Conservation (phyloP, 1,140 invertebrate genomes). For the Musca vetustissima region DNA sequence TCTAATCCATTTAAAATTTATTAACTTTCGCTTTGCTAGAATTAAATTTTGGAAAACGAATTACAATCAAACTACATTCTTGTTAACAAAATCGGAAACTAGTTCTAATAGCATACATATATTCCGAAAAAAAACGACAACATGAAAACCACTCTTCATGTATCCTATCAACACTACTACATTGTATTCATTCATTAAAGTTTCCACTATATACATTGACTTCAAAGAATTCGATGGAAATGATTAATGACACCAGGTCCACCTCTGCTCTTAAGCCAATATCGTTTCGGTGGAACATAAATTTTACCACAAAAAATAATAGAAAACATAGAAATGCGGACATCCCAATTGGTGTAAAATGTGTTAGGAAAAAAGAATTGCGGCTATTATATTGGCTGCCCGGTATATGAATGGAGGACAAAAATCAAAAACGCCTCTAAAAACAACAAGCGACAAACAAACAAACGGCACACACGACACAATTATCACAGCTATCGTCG, state of each 20-base stretch:
- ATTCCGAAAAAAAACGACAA: no score
- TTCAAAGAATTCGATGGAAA: neutral
- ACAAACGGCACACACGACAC: neutral
- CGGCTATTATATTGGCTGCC: neutral
- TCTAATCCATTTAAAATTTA: no score
- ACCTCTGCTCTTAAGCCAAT: neutral
- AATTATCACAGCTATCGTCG: no score
- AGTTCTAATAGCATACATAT: no score
- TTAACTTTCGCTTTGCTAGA: no score
- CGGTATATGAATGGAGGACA: neutral
- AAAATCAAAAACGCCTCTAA: neutral
- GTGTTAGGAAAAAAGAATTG: slow-evolving; percentile 1
- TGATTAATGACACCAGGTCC: slow-evolving; percentile 10
- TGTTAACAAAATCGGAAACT: no score
- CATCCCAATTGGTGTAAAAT: neutral
- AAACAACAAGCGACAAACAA: neutral
- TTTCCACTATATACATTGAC: no score
- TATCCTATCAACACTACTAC: no score
- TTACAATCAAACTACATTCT: no score
- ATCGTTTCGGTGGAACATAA: neutral
- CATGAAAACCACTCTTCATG: no score
- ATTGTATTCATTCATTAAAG: no score
- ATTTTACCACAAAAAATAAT: neutral
- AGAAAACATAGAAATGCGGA: neutral
- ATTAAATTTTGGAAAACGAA: no score